These are phyloP conservation scores for Xestia c-nigrum DNA, from an alignment of 2,888 invertebrate genomes.

Conservation along the genomic window DNA sequence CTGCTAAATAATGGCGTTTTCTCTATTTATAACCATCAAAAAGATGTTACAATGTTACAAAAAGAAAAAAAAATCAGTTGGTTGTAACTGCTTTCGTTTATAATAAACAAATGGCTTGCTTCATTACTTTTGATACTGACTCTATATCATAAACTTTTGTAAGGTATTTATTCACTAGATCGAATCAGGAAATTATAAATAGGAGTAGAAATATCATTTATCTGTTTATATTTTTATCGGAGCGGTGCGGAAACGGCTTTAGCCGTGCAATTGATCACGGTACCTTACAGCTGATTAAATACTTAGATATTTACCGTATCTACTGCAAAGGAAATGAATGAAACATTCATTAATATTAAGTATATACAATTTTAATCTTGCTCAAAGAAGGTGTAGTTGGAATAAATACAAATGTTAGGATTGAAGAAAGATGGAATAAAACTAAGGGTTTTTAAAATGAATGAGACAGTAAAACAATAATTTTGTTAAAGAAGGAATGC, in stretches of 20 bases:
- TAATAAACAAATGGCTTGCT: not conserved
- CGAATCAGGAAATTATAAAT: constrained; percentile 56
- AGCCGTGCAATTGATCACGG: constrained; percentile 51
- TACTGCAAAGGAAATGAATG: constrained; percentile 52
- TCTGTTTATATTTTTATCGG: constrained; percentile 54
- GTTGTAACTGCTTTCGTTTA: not conserved
- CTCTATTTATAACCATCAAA: too few relatives aligned
- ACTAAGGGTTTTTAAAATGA: not conserved
- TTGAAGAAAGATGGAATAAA: not conserved
- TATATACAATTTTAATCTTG: constrained; percentile 29
- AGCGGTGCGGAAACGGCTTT: constrained; percentile 37
- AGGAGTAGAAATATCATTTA: constrained; percentile 55
- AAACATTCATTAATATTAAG: constrained; percentile 37
- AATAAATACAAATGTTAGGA: not conserved
- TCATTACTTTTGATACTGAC: constrained; percentile 5
- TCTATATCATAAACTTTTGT: constrained; percentile 29
- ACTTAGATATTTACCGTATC: constrained; percentile 48
- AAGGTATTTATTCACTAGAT: constrained; percentile 44
- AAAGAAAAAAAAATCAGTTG: not conserved
- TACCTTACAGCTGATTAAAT: constrained; percentile 55
- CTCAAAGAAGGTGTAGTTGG: not conserved
- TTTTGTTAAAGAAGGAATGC: not conserved
- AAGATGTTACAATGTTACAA: not conserved
- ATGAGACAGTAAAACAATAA: not conserved
- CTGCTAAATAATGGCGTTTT: not conserved